Conservation (phyloP, 2,797 vertebrate species). For the Carapus acus region DNA sequence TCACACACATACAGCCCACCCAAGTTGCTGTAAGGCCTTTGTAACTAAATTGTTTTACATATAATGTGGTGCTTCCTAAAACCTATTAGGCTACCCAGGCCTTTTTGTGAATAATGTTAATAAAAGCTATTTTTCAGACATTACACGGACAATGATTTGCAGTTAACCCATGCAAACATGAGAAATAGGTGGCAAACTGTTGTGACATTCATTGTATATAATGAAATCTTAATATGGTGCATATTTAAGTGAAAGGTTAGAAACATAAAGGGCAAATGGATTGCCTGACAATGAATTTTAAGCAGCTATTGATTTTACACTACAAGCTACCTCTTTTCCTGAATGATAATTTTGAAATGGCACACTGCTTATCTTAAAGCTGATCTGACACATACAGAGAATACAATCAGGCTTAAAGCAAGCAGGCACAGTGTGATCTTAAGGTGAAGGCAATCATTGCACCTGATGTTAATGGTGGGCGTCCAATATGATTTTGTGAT, state of each 20-base stretch:
- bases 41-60: constrained; percentile 64
- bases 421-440: constrained; percentile 18
- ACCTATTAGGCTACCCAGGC: constrained; percentile 55
- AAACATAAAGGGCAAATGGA: constrained; percentile 99
- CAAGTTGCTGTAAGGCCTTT: constrained; percentile 64
- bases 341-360: constrained; percentile 88
- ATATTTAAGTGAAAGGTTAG: constrained; percentile 85
- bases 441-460: constrained; percentile 5
- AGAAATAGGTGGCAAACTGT: constrained; percentile 76
- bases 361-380: constrained; percentile 75
- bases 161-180: constrained; percentile 76
- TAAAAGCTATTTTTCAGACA: constrained; percentile 67
- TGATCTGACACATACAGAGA: constrained; percentile 61
- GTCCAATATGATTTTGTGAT: neutral
- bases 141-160: constrained; percentile 72
- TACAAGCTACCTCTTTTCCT: constrained; percentile 81
- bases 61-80: constrained; percentile 67
- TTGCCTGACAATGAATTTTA: constrained; percentile 99
- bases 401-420: constrained; percentile 44
- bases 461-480: constrained; percentile 5
- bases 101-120: constrained; percentile 48
- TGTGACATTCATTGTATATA: constrained; percentile 83
- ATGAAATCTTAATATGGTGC: constrained; percentile 84
- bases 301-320: constrained; percentile 99
- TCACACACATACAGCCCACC: constrained; percentile 65